Base-by-base conservation (phyloP, 2,113 vertebrate species). In the Heteronetta atricapilla region DNA sequence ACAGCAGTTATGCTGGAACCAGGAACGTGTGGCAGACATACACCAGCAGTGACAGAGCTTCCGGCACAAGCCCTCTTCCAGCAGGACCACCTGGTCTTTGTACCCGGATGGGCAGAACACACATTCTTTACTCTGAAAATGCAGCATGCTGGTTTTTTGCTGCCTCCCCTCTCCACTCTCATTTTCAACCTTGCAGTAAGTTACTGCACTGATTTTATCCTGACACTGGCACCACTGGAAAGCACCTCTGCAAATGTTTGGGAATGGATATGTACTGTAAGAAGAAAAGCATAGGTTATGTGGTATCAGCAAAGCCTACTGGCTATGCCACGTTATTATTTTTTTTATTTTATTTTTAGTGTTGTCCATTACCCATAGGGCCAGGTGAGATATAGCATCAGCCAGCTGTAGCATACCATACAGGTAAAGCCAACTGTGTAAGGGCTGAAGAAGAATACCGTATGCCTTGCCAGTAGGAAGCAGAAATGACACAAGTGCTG, bases 361-460 rank as follows among this genome's bases (percentile, higher is more conserved):
- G 69, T 3, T 68, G 31, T 19, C 22, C 20, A 7, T 77, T 68
- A 73, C 11, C 40, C n/a, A 88, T 62, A 83, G 50, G 36, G 66
- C 23, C 31, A 36, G 7, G 23, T 38, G 33, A 68, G 64, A 77
- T 4, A 59, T 19, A 23, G 42, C 48, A 83, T 46, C 20, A 55
- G 48, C 28, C 76, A 91, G 55, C 68, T 26, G n/a, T 21, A 18
- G 21, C 5, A 4, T 46, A 80, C 29, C 18, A 44, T 22, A 18
- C 2, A 28, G 8, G 29, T 23, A 63, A 56, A 77, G 82, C 21
- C 44, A 62, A 42, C 7, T 2, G 0, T 6, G 0, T 13, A 33
- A 64, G 6, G 29, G 17, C 0, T 53, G 19, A 13, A 66, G 29
- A 52, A 44, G 4, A 90, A 52, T 20, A 60, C 8, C 11, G 3